Evolutionary conservation across 2,888 invertebrate genomes (phyloP).

Genomic region (Apamea anceps): DNA sequence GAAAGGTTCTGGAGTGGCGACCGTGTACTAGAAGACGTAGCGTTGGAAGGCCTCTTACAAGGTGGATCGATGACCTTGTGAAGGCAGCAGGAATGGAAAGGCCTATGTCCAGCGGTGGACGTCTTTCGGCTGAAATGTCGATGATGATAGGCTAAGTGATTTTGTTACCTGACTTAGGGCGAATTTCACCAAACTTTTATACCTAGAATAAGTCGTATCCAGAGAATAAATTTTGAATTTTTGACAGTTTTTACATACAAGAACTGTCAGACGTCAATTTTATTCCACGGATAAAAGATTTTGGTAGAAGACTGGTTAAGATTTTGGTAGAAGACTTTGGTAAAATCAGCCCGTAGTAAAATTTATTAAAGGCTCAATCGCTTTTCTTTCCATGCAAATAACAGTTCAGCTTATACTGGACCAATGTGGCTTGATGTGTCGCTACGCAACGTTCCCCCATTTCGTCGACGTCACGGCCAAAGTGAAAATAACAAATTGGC

Average conservation of each 20-base stretch:
- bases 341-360: too few species aligned
- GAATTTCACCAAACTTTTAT: too few species aligned
- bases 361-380: neutral
- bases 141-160: too few species aligned
- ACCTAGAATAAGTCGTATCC: too few species aligned
- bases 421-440: neutral
- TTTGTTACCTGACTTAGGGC: too few species aligned
- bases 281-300: too few species aligned
- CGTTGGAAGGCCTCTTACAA: neutral
- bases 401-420: constrained; percentile 23
- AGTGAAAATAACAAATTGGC: constrained; percentile 84
- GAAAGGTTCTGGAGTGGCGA: neutral
- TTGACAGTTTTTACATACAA: too few species aligned
- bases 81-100: neutral
- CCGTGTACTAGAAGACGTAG: neutral
- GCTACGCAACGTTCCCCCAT: constrained; percentile 64
- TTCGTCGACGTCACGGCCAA: constrained; percentile 75
- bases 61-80: neutral
- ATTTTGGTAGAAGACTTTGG: too few species aligned
- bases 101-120: neutral
- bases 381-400: neutral
- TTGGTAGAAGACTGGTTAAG: too few species aligned
- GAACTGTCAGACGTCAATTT: too few species aligned
- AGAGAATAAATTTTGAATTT: too few species aligned
- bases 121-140: neutral